Conservation (phyloP, 2,888 invertebrate species). For the Dioctria rufipes region DNA sequence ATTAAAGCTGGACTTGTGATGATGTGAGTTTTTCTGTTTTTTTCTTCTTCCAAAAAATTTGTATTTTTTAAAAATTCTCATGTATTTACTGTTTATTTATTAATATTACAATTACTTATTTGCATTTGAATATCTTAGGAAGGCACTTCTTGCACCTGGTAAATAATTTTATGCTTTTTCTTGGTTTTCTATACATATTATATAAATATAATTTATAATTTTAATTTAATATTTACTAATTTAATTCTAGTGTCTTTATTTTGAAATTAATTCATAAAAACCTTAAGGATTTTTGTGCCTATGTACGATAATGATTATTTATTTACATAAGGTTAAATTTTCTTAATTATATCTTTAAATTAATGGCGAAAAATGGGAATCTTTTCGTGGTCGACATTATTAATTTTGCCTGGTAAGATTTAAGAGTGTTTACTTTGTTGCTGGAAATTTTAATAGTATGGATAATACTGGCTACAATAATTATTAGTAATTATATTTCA, state of each 20-base stretch:
- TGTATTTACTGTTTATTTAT: slow-evolving; percentile 5
- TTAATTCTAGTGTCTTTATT: slow-evolving; percentile 28
- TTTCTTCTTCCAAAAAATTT: slow-evolving; percentile 20
- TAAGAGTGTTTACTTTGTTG: not conserved
- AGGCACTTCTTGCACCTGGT: slow-evolving; percentile 51
- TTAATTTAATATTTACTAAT: slow-evolving; percentile 36
- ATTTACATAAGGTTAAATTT: not conserved
- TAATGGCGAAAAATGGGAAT: not conserved
- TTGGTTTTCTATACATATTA: not conserved
- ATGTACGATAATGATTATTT: not conserved
- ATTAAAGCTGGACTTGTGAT: slow-evolving; percentile 3
- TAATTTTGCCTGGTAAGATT: not conserved
- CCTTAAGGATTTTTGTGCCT: slow-evolving; percentile 20
- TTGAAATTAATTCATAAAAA: slow-evolving; percentile 33
- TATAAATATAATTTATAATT: slow-evolving; percentile 47
- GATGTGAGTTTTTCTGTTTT: not conserved
- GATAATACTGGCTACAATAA: not conserved
- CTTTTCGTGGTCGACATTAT: not conserved
- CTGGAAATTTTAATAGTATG: not conserved
- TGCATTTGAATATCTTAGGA: slow-evolving; percentile 45
- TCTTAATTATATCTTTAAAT: not conserved
- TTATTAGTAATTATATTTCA: not conserved
- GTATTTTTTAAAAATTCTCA: not conserved
- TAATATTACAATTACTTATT: slow-evolving; percentile 45
- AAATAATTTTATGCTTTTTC: slow-evolving; percentile 45